A percentile compares a stretch with the other conserved stretches of the same genome.
phyloP scores from a whole-genome alignment of 2,113 vertebrate species.

The Osmerus mordax region DNA sequence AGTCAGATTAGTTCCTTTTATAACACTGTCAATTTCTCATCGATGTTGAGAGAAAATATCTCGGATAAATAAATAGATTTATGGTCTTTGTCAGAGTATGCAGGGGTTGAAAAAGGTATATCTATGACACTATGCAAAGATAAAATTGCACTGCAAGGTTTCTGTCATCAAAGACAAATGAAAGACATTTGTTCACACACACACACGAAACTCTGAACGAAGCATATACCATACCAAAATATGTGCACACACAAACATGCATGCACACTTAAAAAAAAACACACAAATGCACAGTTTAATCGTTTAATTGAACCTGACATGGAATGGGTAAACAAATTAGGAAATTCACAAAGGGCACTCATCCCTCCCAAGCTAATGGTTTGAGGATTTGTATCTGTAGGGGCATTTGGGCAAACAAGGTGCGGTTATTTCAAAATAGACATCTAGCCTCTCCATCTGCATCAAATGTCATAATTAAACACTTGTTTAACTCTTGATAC shows the following conservation, averaged over 20 bases:
- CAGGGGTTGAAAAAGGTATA: constrained; percentile 1
- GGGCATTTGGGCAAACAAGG: constrained; percentile 71
- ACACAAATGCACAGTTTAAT: constrained; percentile 53
- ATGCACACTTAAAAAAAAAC: not conserved
- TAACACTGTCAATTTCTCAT: constrained; percentile 2
- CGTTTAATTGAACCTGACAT: constrained; percentile 74
- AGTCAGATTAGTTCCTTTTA: not conserved
- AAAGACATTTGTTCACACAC: constrained; percentile 13
- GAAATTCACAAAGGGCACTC: constrained; percentile 71
- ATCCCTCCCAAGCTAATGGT: constrained; percentile 72
- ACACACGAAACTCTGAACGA: constrained; percentile 18
- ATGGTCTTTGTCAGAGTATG: not conserved
- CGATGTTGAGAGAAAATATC: not conserved
- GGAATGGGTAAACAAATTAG: constrained; percentile 77
- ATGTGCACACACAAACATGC: not conserved
- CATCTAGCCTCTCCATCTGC: constrained; percentile 62
- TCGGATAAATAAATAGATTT: not conserved
- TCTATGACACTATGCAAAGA: not conserved
- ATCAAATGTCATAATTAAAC: constrained; percentile 72
- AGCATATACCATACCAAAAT: constrained; percentile 29
- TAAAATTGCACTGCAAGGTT: constrained; percentile 1
- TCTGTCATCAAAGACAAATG: constrained; percentile 1
- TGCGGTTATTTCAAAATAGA: constrained; percentile 72
- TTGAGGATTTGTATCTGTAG: constrained; percentile 71
- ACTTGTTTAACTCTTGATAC: constrained; percentile 68